These are phyloP conservation scores for Leptopilina myrica DNA, from an alignment of 2,888 invertebrate genomes.

Conservation along the genomic window DNA sequence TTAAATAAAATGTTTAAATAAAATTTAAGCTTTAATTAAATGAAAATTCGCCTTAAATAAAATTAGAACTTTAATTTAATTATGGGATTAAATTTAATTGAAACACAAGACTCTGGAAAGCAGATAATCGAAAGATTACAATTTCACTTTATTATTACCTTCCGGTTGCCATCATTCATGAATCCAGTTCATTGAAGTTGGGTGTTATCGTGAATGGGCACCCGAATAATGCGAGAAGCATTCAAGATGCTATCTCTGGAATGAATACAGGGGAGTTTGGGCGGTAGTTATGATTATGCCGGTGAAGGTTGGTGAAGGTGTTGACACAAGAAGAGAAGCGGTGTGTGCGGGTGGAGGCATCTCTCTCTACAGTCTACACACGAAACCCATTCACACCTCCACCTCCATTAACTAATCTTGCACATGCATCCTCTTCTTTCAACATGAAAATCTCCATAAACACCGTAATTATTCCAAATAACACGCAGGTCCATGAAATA, in stretches of 20 bases:
- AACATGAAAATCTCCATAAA: conserved; percentile 6
- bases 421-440: conserved; percentile 36
- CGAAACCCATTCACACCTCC: conserved; percentile 72
- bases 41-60: no score
- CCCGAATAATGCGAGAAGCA: conserved; percentile 59
- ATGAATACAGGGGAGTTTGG: conserved; percentile 64
- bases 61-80: no score
- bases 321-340: conserved; percentile 68
- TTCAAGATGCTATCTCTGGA: conserved; percentile 69
- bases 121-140: conserved; percentile 21
- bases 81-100: background rate
- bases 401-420: conserved; percentile 61
- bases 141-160: conserved; percentile 31
- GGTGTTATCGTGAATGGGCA: conserved; percentile 33
- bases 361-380: conserved; percentile 59
- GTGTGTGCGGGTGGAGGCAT: conserved; percentile 64
- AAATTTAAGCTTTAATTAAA: no score
- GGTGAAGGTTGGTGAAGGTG: conserved; percentile 62
- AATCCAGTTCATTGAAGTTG: conserved; percentile 33
- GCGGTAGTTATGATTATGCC: conserved; percentile 55
- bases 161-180: conserved; percentile 34
- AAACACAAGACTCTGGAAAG: conserved; percentile 24
- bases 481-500: background rate
- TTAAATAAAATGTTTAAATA: no score
- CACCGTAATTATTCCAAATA: conserved; percentile 25